A percentile compares a stretch with the other conserved stretches of the same genome.
These are phyloP conservation scores for Kudoa iwatai DNA, from an alignment of 30 jellyfish, hydroid and myxozoan species.

Conservation along the genomic window DNA sequence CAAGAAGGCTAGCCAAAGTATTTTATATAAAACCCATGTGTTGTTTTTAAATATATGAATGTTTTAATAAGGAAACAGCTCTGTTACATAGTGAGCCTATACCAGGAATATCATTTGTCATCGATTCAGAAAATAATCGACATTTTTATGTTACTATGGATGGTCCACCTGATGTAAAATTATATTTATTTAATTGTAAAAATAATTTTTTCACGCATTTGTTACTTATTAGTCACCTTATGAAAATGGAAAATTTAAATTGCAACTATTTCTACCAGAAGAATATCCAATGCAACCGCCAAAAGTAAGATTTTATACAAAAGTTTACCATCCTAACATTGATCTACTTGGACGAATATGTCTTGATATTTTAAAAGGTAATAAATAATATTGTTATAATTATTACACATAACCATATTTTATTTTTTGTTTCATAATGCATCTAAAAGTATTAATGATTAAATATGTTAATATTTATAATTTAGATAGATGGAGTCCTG, in stretches of 20 bases:
- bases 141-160: conserved; percentile 39
- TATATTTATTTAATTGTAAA: neutral
- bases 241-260: conserved; percentile 54
- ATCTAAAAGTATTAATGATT: neutral
- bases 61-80: conserved; percentile 70
- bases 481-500: conserved; percentile 93
- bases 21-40: too few species aligned
- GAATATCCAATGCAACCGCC: conserved; percentile 94
- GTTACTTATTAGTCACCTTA: conserved; percentile 28
- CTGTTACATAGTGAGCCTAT: conserved; percentile 48
- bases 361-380: conserved; percentile 67
- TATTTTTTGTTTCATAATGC: too few species aligned
- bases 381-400: neutral
- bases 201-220: neutral
- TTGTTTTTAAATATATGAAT: too few species aligned
- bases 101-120: conserved; percentile 31
- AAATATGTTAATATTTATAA: neutral
- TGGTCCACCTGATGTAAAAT: conserved; percentile 60
- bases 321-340: conserved; percentile 62
- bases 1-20: too few species aligned
- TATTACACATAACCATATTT: neutral
- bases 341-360: conserved; percentile 71
- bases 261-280: conserved; percentile 61
- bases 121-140: conserved; percentile 60
- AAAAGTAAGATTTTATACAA: conserved; percentile 48